These are phyloP conservation scores for Calliopsis andreniformis DNA, from an alignment of 1,140 invertebrate genomes.

Conservation along the genomic window DNA sequence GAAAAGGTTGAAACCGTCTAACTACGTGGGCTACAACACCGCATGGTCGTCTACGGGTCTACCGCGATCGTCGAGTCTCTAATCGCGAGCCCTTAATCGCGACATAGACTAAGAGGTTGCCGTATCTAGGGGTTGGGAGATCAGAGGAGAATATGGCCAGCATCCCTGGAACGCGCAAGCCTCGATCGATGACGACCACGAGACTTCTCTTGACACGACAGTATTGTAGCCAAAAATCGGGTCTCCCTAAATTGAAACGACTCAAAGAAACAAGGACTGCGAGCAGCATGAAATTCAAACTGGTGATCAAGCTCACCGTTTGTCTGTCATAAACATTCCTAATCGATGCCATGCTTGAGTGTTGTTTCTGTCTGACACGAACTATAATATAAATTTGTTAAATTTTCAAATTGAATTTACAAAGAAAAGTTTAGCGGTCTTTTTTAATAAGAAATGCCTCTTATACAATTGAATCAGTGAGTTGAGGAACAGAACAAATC, in stretches of 20 bases:
- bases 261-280: neutral
- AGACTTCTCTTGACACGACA: constrained; percentile 36
- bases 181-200: constrained; percentile 73
- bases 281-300: neutral
- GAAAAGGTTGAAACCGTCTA: constrained; percentile 43
- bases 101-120: constrained; percentile 67
- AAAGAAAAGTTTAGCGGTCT: no score
- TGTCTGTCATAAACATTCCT: no score
- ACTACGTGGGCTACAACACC: constrained; percentile 58
- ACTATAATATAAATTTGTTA: no score
- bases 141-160: constrained; percentile 68
- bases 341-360: no score
- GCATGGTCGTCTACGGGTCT: constrained; percentile 66
- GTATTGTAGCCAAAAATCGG: constrained; percentile 22
- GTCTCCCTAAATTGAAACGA: constrained; percentile 13
- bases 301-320: neutral
- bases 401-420: no score
- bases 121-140: constrained; percentile 65
- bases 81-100: constrained; percentile 68
- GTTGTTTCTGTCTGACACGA: no score
- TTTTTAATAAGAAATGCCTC: no score
- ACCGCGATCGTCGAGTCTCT: constrained; percentile 53
- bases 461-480: no score
- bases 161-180: constrained; percentile 67
- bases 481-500: no score